phyloP scores from a whole-genome alignment of 2,888 invertebrate genomes.

The Heteromurus nitidus region DNA sequence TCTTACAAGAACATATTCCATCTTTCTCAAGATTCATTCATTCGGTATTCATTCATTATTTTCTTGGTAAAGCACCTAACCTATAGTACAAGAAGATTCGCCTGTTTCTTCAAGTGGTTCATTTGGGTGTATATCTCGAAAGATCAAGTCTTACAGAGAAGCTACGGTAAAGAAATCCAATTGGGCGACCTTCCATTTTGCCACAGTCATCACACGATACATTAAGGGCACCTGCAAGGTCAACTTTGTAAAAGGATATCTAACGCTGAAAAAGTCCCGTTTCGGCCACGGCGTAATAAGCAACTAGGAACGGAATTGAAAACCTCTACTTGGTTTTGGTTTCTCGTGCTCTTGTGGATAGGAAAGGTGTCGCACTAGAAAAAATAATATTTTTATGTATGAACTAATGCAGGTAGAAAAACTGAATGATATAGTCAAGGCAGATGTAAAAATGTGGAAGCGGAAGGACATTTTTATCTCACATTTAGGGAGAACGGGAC shows the following conservation, averaged over 20 bases:
- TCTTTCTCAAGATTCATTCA: conserved; percentile 39
- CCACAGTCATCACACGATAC: conserved; percentile 39
- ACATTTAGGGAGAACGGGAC: conserved; percentile 23
- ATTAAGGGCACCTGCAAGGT: conserved; percentile 52
- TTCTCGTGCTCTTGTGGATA: conserved; percentile 38
- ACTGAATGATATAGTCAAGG: not conserved
- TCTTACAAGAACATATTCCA: conserved; percentile 51
- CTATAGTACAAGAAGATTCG: no score
- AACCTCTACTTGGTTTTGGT: no score
- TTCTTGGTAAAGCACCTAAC: conserved; percentile 18
- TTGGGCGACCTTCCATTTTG: conserved; percentile 49
- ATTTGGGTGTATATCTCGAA: no score
- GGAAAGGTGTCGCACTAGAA: conserved; percentile 44
- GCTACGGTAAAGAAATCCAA: no score
- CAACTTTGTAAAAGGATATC: conserved; percentile 31
- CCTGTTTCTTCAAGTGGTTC: not conserved
- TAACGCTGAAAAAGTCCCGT: conserved; percentile 28
- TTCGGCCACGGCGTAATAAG: not conserved
- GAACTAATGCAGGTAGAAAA: not conserved
- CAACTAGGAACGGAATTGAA: not conserved
- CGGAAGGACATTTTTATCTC: conserved; percentile 12
- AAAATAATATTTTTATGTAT: conserved; percentile 15
- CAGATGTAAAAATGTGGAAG: not conserved
- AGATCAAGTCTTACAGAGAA: conserved; percentile 6
- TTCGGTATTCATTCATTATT: conserved; percentile 49